Evolutionary conservation across 2,888 invertebrate genomes (phyloP).

Genomic region (Melanotus villosus): DNA sequence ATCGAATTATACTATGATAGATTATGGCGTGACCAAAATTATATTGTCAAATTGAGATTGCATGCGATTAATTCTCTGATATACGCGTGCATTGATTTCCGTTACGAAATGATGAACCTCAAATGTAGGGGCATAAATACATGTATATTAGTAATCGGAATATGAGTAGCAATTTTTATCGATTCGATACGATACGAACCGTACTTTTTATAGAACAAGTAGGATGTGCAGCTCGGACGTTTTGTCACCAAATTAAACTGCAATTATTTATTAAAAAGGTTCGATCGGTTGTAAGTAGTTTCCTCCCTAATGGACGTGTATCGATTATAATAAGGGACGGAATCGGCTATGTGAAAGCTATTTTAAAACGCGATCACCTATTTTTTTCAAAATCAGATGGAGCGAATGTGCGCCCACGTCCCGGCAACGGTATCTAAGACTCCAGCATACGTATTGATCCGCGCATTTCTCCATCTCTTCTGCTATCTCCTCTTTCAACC

Average conservation of each 20-base stretch:
- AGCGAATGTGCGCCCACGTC: constrained; percentile 49
- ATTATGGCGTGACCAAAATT: constrained; percentile 23
- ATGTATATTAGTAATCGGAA: constrained; percentile 26
- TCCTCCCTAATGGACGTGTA: constrained; percentile 26
- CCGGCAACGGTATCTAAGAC: constrained; percentile 52
- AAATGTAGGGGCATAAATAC: neutral
- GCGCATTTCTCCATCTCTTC: constrained; percentile 59
- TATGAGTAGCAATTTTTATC: constrained; percentile 30
- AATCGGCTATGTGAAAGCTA: constrained; percentile 8
- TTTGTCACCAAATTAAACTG: constrained; percentile 28
- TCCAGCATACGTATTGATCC: constrained; percentile 63
- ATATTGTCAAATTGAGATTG: constrained; percentile 23
- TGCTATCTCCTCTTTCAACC: constrained; percentile 58
- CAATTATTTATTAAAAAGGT: constrained; percentile 39
- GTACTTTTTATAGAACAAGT: constrained; percentile 8
- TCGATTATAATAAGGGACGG: constrained; percentile 21
- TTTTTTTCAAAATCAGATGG: constrained; percentile 40
- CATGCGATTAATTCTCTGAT: neutral
- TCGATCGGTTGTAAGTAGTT: constrained; percentile 29
- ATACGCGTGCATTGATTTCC: constrained; percentile 16
- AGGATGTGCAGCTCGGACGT: constrained; percentile 20
- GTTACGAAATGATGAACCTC: constrained; percentile 15
- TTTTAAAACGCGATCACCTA: constrained; percentile 17
- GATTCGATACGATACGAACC: constrained; percentile 10
- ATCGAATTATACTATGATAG: constrained; percentile 14